These are phyloP conservation scores for Campodea augens DNA, from an alignment of 1,140 invertebrate species.

Conservation along the genomic window DNA sequence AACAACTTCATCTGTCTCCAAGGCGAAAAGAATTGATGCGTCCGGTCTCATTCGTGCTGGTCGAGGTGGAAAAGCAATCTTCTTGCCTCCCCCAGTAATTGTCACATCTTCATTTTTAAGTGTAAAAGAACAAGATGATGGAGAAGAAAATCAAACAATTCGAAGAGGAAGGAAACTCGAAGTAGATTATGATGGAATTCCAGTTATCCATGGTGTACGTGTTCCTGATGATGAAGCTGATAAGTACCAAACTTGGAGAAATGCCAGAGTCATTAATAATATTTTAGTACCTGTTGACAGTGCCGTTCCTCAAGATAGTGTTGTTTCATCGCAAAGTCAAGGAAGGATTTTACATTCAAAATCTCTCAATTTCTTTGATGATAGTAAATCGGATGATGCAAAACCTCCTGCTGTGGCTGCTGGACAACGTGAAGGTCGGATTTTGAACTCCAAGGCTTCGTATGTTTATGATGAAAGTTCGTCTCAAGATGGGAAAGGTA, in stretches of 20 bases:
- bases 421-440: no score
- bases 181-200: slow-evolving; percentile 46
- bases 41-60: no score
- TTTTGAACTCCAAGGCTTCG: no score
- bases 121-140: neutral
- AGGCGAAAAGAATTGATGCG: no score
- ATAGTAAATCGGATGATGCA: no score
- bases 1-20: no score
- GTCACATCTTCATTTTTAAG: neutral
- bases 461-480: no score
- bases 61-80: neutral
- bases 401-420: no score
- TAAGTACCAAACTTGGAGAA: slow-evolving; percentile 55
- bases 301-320: no score
- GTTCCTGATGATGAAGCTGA: slow-evolving; percentile 65
- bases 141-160: slow-evolving; percentile 1
- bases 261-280: slow-evolving; percentile 65
- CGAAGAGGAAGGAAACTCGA: slow-evolving; percentile 30
- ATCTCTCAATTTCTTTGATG: no score
- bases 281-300: slow-evolving; percentile 35
- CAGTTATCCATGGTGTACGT: slow-evolving; percentile 55
- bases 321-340: neutral
- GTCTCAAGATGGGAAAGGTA: no score
- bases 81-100: neutral
- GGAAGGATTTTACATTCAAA: neutral